Percentiles rank a stretch among this genome's conserved stretches.
Conservation (phyloP, 2,113 vertebrate species). For the Rana temporaria region DNA sequence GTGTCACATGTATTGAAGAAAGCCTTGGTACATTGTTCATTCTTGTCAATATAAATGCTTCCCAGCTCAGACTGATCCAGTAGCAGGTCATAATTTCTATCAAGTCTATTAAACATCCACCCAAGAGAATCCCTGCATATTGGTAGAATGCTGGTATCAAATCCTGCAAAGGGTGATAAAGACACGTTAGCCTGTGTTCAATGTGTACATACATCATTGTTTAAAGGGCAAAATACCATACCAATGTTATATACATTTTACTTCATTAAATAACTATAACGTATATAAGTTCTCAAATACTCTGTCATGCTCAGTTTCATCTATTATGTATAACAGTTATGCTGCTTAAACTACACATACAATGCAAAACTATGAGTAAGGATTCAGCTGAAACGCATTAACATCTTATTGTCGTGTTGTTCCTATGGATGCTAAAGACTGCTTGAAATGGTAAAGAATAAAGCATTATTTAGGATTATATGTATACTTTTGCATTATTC, state of each 20-base stretch:
- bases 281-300: no score
- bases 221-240: constrained; percentile 16
- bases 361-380: no score
- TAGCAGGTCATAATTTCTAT: constrained; percentile 91
- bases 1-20: constrained; percentile 95
- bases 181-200: constrained; percentile 38
- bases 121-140: constrained; percentile 94
- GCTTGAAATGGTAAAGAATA: no score
- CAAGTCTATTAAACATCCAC: constrained; percentile 97
- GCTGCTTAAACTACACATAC: no score
- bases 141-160: constrained; percentile 87
- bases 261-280: neutral
- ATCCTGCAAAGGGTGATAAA: constrained; percentile 72
- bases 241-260: neutral
- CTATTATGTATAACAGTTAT: no score
- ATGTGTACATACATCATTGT: constrained; percentile 31
- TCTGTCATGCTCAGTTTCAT: no score
- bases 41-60: constrained; percentile 90
- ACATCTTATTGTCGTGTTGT: no score
- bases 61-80: constrained; percentile 92
- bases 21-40: constrained; percentile 84
- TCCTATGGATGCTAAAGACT: no score
- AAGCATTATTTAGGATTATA: no score
- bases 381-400: no score
- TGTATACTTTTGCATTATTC: no score